These are phyloP conservation scores for Plemyria rubiginata DNA, from an alignment of 2,888 invertebrate genomes.

Conservation along the genomic window DNA sequence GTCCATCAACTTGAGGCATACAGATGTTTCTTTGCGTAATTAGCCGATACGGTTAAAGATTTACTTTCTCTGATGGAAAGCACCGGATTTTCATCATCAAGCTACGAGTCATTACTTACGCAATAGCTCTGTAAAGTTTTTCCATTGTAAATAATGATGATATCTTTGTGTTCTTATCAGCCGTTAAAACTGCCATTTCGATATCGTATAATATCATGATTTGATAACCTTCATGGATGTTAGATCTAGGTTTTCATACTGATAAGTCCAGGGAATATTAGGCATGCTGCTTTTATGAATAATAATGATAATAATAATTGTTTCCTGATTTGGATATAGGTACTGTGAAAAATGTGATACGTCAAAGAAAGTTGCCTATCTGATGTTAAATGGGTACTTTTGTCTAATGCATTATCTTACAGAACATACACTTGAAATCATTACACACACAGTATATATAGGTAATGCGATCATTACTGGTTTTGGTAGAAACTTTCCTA, in stretches of 20 bases:
- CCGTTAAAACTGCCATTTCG: conserved; percentile 12
- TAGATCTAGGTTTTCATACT: not conserved
- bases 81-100: not conserved
- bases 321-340: too few relatives aligned
- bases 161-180: conserved; percentile 4
- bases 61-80: not conserved
- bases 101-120: not conserved
- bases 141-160: not conserved
- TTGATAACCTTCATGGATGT: conserved; percentile 11
- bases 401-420: too few relatives aligned
- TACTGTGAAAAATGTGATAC: too few relatives aligned
- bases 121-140: not conserved
- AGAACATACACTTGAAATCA: too few relatives aligned
- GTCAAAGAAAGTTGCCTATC: too few relatives aligned
- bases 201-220: conserved; percentile 14
- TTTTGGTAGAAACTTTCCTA: not conserved
- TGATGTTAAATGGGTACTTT: too few relatives aligned
- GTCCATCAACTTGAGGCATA: too few relatives aligned
- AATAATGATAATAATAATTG: too few relatives aligned
- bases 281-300: too few relatives aligned
- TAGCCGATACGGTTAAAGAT: not conserved
- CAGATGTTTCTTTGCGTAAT: not conserved
- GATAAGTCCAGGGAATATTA: too few relatives aligned
- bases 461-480: too few relatives aligned
- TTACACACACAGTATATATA: too few relatives aligned